phyloP scores from a whole-genome alignment of 2,888 invertebrate species.

The Polydrusus tereticollis region DNA sequence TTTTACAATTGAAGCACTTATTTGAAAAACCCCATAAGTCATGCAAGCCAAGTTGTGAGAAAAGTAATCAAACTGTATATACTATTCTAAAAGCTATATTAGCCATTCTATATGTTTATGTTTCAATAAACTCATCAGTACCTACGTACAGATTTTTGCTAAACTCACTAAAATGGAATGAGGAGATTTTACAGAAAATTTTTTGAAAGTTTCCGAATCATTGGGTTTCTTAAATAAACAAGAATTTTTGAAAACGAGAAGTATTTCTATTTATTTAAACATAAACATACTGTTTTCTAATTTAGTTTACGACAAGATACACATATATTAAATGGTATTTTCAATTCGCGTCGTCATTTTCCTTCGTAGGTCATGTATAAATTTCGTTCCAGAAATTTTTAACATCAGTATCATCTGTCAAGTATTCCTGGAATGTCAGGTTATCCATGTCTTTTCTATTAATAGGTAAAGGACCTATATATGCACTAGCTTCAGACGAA shows the following conservation, averaged over 20 bases:
- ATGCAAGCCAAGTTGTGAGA: too few relatives aligned
- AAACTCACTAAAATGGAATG: slow-evolving; percentile 11
- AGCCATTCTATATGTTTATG: too few relatives aligned
- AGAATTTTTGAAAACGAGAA: not conserved
- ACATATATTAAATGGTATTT: not conserved
- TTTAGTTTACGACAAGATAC: not conserved
- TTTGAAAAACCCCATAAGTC: too few relatives aligned
- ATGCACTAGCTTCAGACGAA: not conserved
- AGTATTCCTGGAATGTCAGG: slow-evolving; percentile 9
- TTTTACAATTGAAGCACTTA: too few relatives aligned
- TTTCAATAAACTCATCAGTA: too few relatives aligned
- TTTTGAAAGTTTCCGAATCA: not conserved
- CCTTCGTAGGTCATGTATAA: slow-evolving; percentile 1
- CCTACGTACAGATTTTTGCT: slow-evolving; percentile 14
- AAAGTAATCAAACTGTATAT: too few relatives aligned
- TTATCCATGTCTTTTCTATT: slow-evolving; percentile 5
- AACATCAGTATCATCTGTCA: too few relatives aligned
- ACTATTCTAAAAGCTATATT: too few relatives aligned
- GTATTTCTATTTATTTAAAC: slow-evolving; percentile 5
- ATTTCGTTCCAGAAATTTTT: slow-evolving; percentile 4
- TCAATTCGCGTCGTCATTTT: too few relatives aligned
- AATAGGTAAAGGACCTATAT: slow-evolving; percentile 8
- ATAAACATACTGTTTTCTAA: slow-evolving; percentile 9
- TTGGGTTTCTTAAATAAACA: slow-evolving; percentile 18
- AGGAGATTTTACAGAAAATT: not conserved